Base-by-base conservation (phyloP, 2,113 vertebrate genomes). In the Thymallus thymallus region DNA sequence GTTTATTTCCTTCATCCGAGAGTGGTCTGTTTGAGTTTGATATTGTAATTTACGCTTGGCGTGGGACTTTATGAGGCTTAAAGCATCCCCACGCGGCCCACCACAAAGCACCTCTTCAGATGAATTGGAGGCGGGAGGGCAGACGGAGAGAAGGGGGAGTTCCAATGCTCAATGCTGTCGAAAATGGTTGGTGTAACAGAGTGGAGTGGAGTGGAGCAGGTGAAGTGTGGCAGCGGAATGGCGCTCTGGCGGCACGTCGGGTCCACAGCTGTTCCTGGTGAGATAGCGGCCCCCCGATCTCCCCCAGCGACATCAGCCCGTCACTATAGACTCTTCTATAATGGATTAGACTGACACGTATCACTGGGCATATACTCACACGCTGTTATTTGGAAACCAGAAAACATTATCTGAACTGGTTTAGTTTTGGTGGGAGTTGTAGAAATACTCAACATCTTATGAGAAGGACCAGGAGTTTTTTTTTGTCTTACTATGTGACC, bases 1-100 rank as follows among this genome's bases (percentile, higher is more conserved):
- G 62, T 78, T 78, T 55, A 77, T 61, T 85, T 79, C 74, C 64
- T 74, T 85, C 76, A 80, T 73, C 26, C 55, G 55, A 72, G 24
- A 82, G 73, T 80, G 77, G 74, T 82, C 81, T 72, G 85, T 85
- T 87, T 82, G 76, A 87, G 76, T 68, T 82, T 83, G 81, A 90
- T 87, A 84, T 87, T 90, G 85, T 85, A 84, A 91, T 88, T 88
- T 76, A 75, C 48, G 56, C 78, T 67, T 82, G 65, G 76, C 74
- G 3, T 72, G 81, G 48, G 75, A 75, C 78, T 85, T 78, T 68
- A 74, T 69, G 79, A 78, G 79, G 72, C 84, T 76, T 69, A 22
- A 80, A 87, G 65, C 64, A 12, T 68, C 32, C 48, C 68, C 1
- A 5, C 30, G 24, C 71, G 51, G 75, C 65, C 64, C 65, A 48